A percentile compares a stretch with the other conserved stretches of the same genome.
phyloP scores from a whole-genome alignment of 2,113 vertebrate genomes.

The Probosciger aterrimus region DNA sequence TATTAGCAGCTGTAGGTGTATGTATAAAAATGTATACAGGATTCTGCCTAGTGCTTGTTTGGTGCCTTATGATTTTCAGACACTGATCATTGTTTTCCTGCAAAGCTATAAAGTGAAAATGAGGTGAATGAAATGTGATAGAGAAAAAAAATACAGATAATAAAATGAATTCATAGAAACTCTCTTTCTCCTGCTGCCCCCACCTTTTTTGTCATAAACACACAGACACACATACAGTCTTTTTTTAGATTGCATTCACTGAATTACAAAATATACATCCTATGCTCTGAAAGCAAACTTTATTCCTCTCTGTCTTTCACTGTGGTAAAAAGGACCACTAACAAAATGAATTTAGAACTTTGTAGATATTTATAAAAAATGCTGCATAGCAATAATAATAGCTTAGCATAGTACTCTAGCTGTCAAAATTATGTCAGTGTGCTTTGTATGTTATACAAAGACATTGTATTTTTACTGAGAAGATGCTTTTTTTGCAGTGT shows the following conservation, averaged over 20 bases:
- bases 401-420: not conserved
- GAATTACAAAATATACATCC: not conserved
- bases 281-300: not conserved
- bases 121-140: not conserved
- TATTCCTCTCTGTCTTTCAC: not conserved
- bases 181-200: not conserved
- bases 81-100: not conserved
- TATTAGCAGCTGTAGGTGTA: not conserved
- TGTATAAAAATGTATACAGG: not conserved
- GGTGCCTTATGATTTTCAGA: not conserved
- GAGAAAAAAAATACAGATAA: not conserved
- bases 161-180: not conserved
- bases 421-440: not conserved
- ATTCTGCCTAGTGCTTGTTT: not conserved
- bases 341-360: not conserved
- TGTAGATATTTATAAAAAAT: not conserved
- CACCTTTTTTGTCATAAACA: not conserved
- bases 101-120: not conserved
- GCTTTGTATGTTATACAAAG: not conserved
- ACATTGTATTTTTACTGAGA: not conserved
- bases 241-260: not conserved
- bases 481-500: not conserved
- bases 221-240: accelerated
- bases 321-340: not conserved
- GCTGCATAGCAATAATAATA: not conserved